Conservation (phyloP, 2,888 invertebrate genomes). For the Amiota minor region DNA sequence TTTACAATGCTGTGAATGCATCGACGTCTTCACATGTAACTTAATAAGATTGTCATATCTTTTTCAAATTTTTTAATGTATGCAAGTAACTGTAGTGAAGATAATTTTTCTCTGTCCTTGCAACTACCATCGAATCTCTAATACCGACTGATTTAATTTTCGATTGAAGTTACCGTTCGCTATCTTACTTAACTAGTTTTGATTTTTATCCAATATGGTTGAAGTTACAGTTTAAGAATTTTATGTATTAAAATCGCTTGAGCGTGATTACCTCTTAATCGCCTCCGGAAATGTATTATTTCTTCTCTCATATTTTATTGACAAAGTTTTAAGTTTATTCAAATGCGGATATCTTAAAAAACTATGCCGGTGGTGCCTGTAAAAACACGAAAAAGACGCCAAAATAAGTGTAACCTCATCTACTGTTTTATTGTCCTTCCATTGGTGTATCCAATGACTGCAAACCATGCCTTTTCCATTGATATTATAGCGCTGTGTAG, state of each 20-base stretch:
- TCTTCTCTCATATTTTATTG: constrained; percentile 19
- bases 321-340: constrained; percentile 15
- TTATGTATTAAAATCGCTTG: too few relatives aligned
- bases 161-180: too few relatives aligned
- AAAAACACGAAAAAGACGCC: background rate
- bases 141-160: too few relatives aligned
- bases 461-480: too few relatives aligned
- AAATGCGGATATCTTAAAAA: constrained; percentile 24
- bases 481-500: background rate
- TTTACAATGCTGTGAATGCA: constrained; percentile 18
- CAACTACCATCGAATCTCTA: too few relatives aligned
- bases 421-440: too few relatives aligned
- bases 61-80: background rate
- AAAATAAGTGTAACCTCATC: background rate
- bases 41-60: background rate
- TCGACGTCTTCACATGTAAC: constrained; percentile 13
- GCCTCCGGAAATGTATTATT: background rate
- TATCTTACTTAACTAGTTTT: too few relatives aligned
- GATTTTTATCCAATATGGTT: too few relatives aligned
- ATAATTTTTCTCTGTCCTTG: too few relatives aligned
- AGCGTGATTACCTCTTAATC: background rate
- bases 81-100: too few relatives aligned
- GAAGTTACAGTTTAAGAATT: too few relatives aligned
- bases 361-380: background rate
- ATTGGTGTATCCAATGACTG: too few relatives aligned